phyloP scores from a whole-genome alignment of 2,113 vertebrate genomes.

The Colaptes auratus region DNA sequence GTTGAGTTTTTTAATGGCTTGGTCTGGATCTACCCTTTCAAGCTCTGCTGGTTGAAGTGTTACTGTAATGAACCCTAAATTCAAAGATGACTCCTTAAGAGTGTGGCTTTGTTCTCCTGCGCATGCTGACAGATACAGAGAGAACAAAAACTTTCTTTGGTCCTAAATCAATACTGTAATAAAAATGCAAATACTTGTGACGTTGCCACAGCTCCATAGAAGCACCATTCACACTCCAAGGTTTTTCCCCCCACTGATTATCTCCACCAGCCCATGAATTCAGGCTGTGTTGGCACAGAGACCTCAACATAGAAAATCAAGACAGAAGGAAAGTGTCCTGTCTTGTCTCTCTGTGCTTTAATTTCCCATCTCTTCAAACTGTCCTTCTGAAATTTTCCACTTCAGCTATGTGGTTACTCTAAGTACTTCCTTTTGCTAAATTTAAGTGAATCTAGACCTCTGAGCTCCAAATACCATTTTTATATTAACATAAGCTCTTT shows the following conservation, averaged over 20 bases:
- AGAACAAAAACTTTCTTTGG: background rate
- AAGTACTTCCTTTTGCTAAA: conserved; percentile 1
- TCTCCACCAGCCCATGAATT: background rate
- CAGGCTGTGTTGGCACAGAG: background rate
- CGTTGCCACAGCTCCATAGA: background rate
- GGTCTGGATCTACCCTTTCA: background rate
- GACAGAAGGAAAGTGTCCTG: background rate
- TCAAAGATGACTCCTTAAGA: background rate
- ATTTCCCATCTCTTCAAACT: background rate
- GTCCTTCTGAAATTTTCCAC: background rate
- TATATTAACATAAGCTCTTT: background rate
- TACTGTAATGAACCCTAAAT: conserved; percentile 1
- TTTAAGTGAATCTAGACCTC: background rate
- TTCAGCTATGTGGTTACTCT: background rate
- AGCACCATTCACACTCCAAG: background rate
- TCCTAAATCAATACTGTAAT: background rate
- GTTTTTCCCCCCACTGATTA: background rate
- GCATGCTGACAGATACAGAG: background rate
- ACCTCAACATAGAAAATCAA: background rate
- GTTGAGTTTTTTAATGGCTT: background rate
- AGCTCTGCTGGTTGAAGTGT: background rate
- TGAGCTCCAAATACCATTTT: background rate
- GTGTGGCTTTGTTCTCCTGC: background rate
- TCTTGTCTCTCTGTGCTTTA: background rate
- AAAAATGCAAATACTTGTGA: conserved; percentile 7